These are phyloP conservation scores for Promerops cafer DNA, from an alignment of 2,113 vertebrate species.

Conservation along the genomic window DNA sequence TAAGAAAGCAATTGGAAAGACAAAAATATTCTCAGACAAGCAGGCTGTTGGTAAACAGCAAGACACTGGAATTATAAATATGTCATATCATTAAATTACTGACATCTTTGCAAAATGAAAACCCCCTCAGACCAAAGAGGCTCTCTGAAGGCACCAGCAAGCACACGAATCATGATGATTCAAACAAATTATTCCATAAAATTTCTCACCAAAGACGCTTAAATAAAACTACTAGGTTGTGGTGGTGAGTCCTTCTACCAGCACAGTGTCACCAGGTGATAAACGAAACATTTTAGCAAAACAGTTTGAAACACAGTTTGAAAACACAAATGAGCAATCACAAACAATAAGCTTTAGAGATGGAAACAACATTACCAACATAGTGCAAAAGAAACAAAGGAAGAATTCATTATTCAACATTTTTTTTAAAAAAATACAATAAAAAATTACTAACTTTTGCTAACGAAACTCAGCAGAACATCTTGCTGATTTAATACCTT, in stretches of 20 bases:
- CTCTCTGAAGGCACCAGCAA: not conserved
- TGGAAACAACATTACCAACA: not conserved
- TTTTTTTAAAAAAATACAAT: not conserved
- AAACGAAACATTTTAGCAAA: not conserved
- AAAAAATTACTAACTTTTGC: not conserved
- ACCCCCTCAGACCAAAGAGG: not conserved
- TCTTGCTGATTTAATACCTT: not conserved
- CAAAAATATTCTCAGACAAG: not conserved
- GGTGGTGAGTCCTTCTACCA: no score
- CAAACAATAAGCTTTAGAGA: not conserved
- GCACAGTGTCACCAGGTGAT: no score
- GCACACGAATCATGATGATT: not conserved
- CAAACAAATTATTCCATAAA: not conserved
- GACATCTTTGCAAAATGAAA: not conserved
- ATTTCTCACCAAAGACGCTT: not conserved
- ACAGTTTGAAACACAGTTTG: not conserved
- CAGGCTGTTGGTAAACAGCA: not conserved
- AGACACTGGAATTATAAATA: not conserved
- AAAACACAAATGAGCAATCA: not conserved
- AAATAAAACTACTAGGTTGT: not conserved
- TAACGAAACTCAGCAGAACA: not conserved
- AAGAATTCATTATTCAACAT: not conserved
- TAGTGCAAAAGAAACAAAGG: not conserved
- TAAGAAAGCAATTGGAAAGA: not conserved
- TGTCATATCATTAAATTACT: accelerated